Base-by-base conservation (phyloP, 2,888 invertebrate species). In the Lapara coniferarum region DNA sequence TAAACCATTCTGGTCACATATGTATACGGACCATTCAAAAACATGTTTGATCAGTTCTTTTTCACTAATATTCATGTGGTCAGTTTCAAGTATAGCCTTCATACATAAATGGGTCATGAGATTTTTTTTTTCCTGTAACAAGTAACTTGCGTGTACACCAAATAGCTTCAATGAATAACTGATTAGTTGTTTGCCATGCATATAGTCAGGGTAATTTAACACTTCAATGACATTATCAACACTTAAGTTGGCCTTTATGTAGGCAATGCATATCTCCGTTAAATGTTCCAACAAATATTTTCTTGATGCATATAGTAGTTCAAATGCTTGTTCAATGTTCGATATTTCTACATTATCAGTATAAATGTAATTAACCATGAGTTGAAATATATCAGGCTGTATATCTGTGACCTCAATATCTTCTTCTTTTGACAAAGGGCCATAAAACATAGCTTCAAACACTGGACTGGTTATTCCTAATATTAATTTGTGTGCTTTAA, bases 401-500 rank as follows among this genome's bases (percentile, higher is more conserved):
- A 96, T 95, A 80, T 96, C 96, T 70, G 94, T 92, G 71, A 96
- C 91, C 66, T 85, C 81, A 71, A 95, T 94, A 74, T 92, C 89
- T 66, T 88, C 85, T 74, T 88, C 83, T 70, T 89, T 88, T 52
- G 95, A 94, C 77, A 96, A 78, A 14, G 95, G 94, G 0, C 96
- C 96, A 86, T 94, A 96, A 73, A 96, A 94, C 95, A 96, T 95
- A 44, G 95, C 95, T 85, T 96, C 95, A 89, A 96, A 96, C 52
- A 96, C 96, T 10, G 96, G 96, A 81, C 96, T 96, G 77, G 94
- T 94, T 71, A 95, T 94, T n/a, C 95, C 95, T 76, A 96, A 81
- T 74, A 96, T 94, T 70, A 96, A 85, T 86, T 95, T 95, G 81
- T 96, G 96, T 63, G 95, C 95, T 80, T 91, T 91, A 69, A 95